A percentile compares a stretch with the other conserved stretches of the same genome.
These are phyloP conservation scores for Rhingia rostrata DNA, from an alignment of 2,888 invertebrate species.

Conservation along the genomic window DNA sequence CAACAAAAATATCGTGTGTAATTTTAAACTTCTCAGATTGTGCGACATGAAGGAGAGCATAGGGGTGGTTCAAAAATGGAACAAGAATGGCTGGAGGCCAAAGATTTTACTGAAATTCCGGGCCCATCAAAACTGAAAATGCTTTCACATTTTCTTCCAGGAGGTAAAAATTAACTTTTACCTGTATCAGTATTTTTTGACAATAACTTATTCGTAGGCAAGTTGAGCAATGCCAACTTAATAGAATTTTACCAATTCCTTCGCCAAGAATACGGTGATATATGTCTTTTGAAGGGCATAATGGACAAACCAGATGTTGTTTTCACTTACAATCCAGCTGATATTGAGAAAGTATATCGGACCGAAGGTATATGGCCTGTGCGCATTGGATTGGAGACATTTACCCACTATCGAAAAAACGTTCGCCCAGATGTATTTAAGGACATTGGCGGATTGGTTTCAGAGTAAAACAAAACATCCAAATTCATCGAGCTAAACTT, in stretches of 20 bases:
- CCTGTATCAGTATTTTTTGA: neutral
- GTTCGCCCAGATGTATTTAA: slow-evolving; percentile 82
- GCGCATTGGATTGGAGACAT: slow-evolving; percentile 82
- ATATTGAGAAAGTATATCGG: slow-evolving; percentile 83
- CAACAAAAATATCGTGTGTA: too few relatives aligned
- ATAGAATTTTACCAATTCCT: slow-evolving; percentile 77
- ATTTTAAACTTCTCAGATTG: neutral
- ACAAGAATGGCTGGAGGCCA: slow-evolving; percentile 78
- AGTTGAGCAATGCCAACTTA: slow-evolving; percentile 77
- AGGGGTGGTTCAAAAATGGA: slow-evolving; percentile 46
- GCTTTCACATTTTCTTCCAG: slow-evolving; percentile 78
- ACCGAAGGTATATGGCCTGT: slow-evolving; percentile 84
- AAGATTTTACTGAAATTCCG: slow-evolving; percentile 77
- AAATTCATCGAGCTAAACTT: neutral
- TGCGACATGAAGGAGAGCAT: neutral
- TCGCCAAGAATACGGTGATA: slow-evolving; percentile 81
- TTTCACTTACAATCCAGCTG: slow-evolving; percentile 84
- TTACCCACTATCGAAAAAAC: slow-evolving; percentile 82
- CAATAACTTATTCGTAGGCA: slow-evolving; percentile 71
- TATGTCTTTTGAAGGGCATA: slow-evolving; percentile 83
- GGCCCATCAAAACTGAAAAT: slow-evolving; percentile 77
- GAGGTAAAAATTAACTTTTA: slow-evolving; percentile 75
- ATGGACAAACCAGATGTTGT: slow-evolving; percentile 80
- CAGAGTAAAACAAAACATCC: slow-evolving; percentile 77
- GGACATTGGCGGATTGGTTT: slow-evolving; percentile 78